A percentile compares a stretch with the other conserved stretches of the same genome.
phyloP scores from a whole-genome alignment of 1,140 invertebrate genomes.

The Mylabris phalerata region DNA sequence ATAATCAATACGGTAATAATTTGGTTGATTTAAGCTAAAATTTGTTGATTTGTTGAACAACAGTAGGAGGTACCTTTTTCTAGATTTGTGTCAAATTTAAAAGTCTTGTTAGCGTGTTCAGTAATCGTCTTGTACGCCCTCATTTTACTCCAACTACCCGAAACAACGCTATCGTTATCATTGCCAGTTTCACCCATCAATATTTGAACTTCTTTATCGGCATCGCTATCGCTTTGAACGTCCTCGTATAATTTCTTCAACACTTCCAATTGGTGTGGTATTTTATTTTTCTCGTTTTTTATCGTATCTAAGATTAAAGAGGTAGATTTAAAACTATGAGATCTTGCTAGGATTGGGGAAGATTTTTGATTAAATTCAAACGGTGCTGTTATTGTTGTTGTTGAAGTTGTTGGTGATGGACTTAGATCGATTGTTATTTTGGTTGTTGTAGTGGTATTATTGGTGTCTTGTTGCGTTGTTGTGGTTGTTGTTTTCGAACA shows the following conservation, averaged over 20 bases:
- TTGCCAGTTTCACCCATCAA: conserved; percentile 36
- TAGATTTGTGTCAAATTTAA: conserved; percentile 29
- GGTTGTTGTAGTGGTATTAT: conserved; percentile 29
- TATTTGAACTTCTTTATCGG: conserved; percentile 44
- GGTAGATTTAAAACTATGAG: conserved; percentile 41
- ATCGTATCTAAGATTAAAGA: conserved; percentile 39
- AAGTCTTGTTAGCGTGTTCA: conserved; percentile 20
- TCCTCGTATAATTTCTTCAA: conserved; percentile 42
- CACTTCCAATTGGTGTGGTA: conserved; percentile 36
- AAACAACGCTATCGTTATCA: conserved; percentile 34
- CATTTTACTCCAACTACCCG: conserved; percentile 42
- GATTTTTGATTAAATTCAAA: conserved; percentile 4
- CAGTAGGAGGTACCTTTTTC: conserved; percentile 33
- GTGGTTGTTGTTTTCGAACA: conserved; percentile 36
- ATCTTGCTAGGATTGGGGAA: conserved; percentile 20
- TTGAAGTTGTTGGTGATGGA: conserved; percentile 25
- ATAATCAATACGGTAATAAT: no score
- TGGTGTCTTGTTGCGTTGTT: conserved; percentile 23
- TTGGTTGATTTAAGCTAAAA: no score
- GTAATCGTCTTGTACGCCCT: conserved; percentile 33
- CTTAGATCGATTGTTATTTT: conserved; percentile 44
- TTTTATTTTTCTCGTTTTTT: conserved; percentile 18
- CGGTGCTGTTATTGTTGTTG: neutral
- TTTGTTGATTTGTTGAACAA: neutral
- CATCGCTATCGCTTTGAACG: conserved; percentile 39